Base-by-base conservation (phyloP, 2,113 vertebrate genomes). In the Albula glossodonta region DNA sequence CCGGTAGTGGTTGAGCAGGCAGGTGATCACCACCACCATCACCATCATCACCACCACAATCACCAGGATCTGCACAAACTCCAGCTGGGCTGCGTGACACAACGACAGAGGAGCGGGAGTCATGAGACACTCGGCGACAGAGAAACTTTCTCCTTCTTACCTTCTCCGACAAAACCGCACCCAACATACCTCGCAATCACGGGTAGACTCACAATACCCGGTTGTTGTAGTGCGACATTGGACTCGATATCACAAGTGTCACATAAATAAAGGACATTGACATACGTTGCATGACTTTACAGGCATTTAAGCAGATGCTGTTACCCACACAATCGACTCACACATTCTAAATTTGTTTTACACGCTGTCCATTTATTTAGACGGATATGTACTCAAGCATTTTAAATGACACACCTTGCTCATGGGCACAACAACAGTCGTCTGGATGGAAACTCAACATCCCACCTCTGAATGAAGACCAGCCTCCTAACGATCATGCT, bases 31-130 rank as follows among this genome's bases (percentile, higher is more conserved):
- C 87, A 99, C 97, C 91, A 99, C 98, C 97, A 98, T 98, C 89
- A 99, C 97, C 97, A 99, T 97, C 97, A 99, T 98, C 88, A 98
- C 97, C 94, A 98, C 96, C 89, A 98, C 97, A 84, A 99, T 99
- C 93, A 98, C 95, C 93, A 99, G 94, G 93, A 99, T 98, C 97
- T 99, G 97, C 88, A 99, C 97, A 82, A 99, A 98, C 96, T 99
- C 98, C 97, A 99, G 93, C 94, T 99, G 97, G 92, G 97, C 98
- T 99, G 82, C 89, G 82, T 41, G 78, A 48, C 78, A 56, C 50
- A 74, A 17, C 22, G 25, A 22, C 31, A 15, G 19, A 70, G 49
- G 57, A 31, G 48, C 13, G 10, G 31, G n/a, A 22, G 19, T 13
- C 31, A 41, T 41, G 31, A 50, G 66, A 77, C 12, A 66, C 19